phyloP scores from a whole-genome alignment of 2,888 invertebrate species.

The Rhimphoctona megacephalus region DNA sequence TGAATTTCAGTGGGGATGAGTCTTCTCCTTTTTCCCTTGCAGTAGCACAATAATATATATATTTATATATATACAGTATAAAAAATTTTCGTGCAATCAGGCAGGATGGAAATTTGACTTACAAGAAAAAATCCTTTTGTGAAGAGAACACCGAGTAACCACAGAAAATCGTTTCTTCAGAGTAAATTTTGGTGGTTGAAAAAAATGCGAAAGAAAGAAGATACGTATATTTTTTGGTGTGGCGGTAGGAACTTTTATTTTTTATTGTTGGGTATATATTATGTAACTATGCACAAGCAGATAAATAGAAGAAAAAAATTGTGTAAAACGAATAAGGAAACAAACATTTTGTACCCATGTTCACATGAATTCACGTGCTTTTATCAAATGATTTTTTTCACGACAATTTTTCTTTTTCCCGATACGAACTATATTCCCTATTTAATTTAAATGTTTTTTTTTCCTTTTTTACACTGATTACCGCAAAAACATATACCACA shows the following conservation, averaged over 20 bases:
- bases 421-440: no score
- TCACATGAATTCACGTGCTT: neutral
- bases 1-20: neutral
- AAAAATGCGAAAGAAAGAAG: neutral
- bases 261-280: neutral
- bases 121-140: neutral
- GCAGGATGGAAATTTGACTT: neutral
- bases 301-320: neutral
- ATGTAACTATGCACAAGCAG: neutral
- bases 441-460: no score
- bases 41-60: neutral
- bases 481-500: no score
- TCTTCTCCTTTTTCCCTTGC: neutral
- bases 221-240: neutral
- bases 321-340: neutral
- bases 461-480: no score
- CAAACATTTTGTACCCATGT: neutral
- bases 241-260: neutral
- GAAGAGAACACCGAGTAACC: neutral
- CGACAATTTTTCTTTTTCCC: no score
- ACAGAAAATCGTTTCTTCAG: neutral
- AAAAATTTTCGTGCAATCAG: neutral
- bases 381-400: no score
- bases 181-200: neutral
- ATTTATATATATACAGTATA: neutral